Conservation (phyloP, 2,888 invertebrate species). For the Patella pellucida region DNA sequence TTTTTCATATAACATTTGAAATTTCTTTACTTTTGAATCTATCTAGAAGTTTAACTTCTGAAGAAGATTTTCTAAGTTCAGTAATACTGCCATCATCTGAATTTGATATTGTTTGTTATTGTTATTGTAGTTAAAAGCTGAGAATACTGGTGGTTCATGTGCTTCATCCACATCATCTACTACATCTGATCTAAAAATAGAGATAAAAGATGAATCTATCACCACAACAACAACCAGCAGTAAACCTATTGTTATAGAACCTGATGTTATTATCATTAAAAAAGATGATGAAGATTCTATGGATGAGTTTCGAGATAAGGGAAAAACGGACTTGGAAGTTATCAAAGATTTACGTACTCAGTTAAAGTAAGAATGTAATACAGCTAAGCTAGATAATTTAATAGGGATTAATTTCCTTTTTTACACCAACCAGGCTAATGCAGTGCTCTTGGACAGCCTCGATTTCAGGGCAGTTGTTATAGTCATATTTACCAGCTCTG, state of each 20-base stretch:
- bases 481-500: not conserved
- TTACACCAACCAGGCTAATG: too few relatives aligned
- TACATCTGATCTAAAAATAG: slow-evolving; percentile 35
- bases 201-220: slow-evolving; percentile 31
- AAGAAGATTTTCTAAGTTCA: too few relatives aligned
- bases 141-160: slow-evolving; percentile 18
- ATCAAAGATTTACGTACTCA: slow-evolving; percentile 91
- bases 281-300: slow-evolving; percentile 56
- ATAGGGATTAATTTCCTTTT: too few relatives aligned
- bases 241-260: slow-evolving; percentile 30
- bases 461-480: too few relatives aligned
- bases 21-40: too few relatives aligned
- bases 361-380: slow-evolving; percentile 80
- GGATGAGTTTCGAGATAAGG: slow-evolving; percentile 63
- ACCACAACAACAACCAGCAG: slow-evolving; percentile 21
- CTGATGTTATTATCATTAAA: slow-evolving; percentile 37
- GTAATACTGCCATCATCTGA: too few relatives aligned
- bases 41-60: too few relatives aligned
- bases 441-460: too few relatives aligned
- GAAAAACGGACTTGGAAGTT: slow-evolving; percentile 78
- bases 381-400: slow-evolving; percentile 24
- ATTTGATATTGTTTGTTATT: not conserved
- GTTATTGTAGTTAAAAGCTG: slow-evolving; percentile 35
- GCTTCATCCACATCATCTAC: slow-evolving; percentile 26
- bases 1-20: too few relatives aligned